A percentile compares a stretch with the other conserved stretches of the same genome.
Evolutionary conservation across 2,888 invertebrate genomes (phyloP).

Genomic region (Pseudococcus viburni): DNA sequence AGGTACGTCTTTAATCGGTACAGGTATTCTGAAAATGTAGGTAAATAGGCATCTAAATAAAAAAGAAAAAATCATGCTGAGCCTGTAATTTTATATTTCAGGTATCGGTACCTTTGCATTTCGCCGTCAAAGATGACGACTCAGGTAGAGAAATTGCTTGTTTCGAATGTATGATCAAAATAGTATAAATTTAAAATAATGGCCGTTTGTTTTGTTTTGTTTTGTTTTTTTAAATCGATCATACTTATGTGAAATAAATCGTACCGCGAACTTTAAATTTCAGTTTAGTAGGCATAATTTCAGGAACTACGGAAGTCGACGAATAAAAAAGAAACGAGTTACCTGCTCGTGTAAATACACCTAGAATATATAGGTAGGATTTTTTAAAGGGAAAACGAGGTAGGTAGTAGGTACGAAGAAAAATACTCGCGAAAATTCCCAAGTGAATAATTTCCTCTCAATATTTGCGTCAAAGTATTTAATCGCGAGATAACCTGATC

Average conservation of each 20-base stretch:
- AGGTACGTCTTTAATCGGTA: background rate
- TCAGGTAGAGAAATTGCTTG: slow-evolving; percentile 12
- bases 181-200: slow-evolving; percentile 27
- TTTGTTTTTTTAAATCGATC: background rate
- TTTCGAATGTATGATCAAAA: slow-evolving; percentile 35
- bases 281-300: background rate
- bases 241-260: background rate
- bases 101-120: slow-evolving; percentile 32
- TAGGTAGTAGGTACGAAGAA: background rate
- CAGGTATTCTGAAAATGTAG: too few species aligned
- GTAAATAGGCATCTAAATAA: too few species aligned
- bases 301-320: background rate
- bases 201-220: background rate
- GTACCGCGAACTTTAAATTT: background rate
- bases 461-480: background rate
- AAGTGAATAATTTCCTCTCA: background rate
- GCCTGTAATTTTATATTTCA: background rate
- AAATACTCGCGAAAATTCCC: background rate
- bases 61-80: too few species aligned
- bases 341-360: background rate
- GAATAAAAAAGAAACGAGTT: background rate
- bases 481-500: background rate
- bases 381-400: background rate
- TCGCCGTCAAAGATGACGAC: slow-evolving; percentile 43
- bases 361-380: background rate